These are phyloP conservation scores for Mycogona germanica DNA, from an alignment of 2,888 invertebrate species.

Conservation along the genomic window DNA sequence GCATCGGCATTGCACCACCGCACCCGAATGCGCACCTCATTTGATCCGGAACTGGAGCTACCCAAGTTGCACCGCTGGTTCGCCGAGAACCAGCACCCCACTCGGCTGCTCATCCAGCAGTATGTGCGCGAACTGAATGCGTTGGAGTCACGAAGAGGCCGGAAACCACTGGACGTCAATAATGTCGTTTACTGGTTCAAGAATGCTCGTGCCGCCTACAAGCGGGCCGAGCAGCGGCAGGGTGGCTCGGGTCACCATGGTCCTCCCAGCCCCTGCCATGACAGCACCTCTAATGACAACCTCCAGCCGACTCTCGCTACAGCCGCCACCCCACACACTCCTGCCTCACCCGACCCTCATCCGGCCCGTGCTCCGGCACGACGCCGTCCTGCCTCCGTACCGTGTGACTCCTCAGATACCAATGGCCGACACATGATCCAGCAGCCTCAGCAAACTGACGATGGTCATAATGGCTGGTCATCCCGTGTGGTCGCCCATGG, in stretches of 20 bases:
- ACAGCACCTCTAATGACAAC: slow-evolving; percentile 18
- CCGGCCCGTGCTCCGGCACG: no score
- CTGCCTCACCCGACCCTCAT: slow-evolving; percentile 5
- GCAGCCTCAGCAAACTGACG: no score
- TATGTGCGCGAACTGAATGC: slow-evolving; percentile 90
- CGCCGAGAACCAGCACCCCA: slow-evolving; percentile 92
- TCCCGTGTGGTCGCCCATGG: no score
- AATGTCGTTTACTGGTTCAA: slow-evolving; percentile 54
- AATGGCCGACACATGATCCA: no score
- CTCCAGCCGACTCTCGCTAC: not conserved
- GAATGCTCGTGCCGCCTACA: slow-evolving; percentile 90
- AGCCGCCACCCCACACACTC: not conserved
- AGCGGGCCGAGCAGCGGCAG: slow-evolving; percentile 59
- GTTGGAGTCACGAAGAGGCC: slow-evolving; percentile 77
- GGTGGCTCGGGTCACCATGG: slow-evolving; percentile 17
- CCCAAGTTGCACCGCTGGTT: slow-evolving; percentile 97
- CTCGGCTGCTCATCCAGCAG: slow-evolving; percentile 78
- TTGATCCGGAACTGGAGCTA: slow-evolving; percentile 91
- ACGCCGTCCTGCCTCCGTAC: slow-evolving; percentile 29
- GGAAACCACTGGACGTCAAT: slow-evolving; percentile 79
- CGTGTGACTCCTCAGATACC: not conserved
- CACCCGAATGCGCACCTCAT: slow-evolving; percentile 82
- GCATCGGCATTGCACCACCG: slow-evolving; percentile 21
- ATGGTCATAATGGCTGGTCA: not conserved
- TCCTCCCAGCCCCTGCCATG: slow-evolving; percentile 17